These are phyloP conservation scores for Sesamia nonagrioides DNA, from an alignment of 1,140 invertebrate genomes.

Conservation along the genomic window DNA sequence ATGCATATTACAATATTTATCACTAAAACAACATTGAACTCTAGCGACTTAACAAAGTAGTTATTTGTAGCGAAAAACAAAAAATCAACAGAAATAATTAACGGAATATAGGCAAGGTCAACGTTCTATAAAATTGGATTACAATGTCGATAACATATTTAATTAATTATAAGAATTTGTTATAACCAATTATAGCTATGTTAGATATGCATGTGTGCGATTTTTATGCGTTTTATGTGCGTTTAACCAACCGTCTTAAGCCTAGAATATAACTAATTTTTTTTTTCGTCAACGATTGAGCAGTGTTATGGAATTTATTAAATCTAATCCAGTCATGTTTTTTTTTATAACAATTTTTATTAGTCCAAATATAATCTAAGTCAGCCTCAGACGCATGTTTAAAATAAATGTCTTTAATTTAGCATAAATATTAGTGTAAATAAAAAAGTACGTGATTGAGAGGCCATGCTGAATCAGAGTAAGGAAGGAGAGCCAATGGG, in stretches of 20 bases:
- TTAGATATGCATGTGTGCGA: slow-evolving; percentile 6
- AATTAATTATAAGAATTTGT: not conserved
- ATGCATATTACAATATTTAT: not conserved
- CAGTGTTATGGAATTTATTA: not conserved
- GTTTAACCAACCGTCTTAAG: slow-evolving; percentile 6
- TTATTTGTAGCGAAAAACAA: slow-evolving; percentile 16
- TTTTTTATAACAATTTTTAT: not conserved
- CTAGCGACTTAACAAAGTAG: slow-evolving; percentile 36
- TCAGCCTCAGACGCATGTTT: slow-evolving; percentile 6
- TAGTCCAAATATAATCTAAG: not conserved
- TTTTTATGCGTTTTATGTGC: slow-evolving; percentile 6
- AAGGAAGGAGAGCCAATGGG: no score
- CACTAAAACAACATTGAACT: slow-evolving; percentile 44
- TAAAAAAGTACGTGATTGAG: no score
- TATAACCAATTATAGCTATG: slow-evolving; percentile 3
- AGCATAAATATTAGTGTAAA: no score
- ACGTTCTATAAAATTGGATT: slow-evolving; percentile 1
- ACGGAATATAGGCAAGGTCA: slow-evolving; percentile 2
- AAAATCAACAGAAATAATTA: slow-evolving; percentile 19
- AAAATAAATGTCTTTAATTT: no score
- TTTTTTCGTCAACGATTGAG: not conserved
- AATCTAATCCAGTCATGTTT: not conserved
- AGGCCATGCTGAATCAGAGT: no score
- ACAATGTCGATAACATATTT: not conserved
- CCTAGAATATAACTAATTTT: slow-evolving; percentile 18